Evolutionary conservation across 2,888 invertebrate species (phyloP).

Genomic region (Liposcelis brunnea): DNA sequence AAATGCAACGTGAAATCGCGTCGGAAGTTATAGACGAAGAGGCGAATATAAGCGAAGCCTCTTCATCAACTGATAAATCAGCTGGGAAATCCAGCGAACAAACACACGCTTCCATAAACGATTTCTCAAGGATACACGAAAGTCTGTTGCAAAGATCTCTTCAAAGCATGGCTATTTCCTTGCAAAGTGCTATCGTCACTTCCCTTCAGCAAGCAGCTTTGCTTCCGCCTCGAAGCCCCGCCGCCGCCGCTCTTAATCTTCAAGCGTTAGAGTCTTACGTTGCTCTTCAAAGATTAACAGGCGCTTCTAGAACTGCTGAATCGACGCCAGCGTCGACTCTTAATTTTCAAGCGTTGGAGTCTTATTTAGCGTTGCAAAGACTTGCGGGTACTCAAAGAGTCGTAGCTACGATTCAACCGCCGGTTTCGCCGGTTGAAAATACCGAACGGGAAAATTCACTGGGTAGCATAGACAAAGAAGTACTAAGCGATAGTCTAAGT

Average conservation of each 20-base stretch:
- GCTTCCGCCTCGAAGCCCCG: slow-evolving; percentile 64
- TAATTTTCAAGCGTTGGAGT: slow-evolving; percentile 9
- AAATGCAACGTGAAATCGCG: no score
- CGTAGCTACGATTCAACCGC: slow-evolving; percentile 36
- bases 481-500: slow-evolving; percentile 49
- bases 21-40: no score
- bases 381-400: slow-evolving; percentile 26
- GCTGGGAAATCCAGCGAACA: neutral
- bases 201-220: slow-evolving; percentile 70
- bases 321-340: slow-evolving; percentile 12
- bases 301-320: slow-evolving; percentile 1
- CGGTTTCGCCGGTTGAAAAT: slow-evolving; percentile 21
- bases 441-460: slow-evolving; percentile 14
- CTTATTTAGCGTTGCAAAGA: slow-evolving; percentile 10
- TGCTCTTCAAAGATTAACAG: slow-evolving; percentile 59
- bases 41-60: neutral
- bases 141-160: slow-evolving; percentile 38
- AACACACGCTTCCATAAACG: neutral
- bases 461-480: slow-evolving; percentile 27
- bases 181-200: slow-evolving; percentile 72
- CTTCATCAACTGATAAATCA: slow-evolving; percentile 6
- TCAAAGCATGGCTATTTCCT: slow-evolving; percentile 59
- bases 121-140: slow-evolving; percentile 22
- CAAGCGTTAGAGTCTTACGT: slow-evolving; percentile 76
- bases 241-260: slow-evolving; percentile 66